These are phyloP conservation scores for Zeugodacus cucurbitae DNA, from an alignment of 1,140 invertebrate species.

Conservation along the genomic window DNA sequence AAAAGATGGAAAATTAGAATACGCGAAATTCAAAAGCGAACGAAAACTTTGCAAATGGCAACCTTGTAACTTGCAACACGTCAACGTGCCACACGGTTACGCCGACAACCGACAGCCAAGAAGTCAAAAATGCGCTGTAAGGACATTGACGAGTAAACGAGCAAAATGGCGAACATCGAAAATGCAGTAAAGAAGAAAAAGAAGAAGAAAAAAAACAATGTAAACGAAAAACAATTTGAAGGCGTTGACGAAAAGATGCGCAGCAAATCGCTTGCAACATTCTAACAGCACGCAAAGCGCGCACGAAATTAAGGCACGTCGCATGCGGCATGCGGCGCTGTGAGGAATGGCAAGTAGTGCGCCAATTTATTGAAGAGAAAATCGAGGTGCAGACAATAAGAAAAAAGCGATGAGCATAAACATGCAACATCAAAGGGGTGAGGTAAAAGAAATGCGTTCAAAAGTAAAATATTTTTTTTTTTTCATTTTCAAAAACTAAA, in stretches of 20 bases:
- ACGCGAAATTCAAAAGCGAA: neutral
- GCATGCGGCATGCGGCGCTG: neutral
- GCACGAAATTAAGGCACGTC: slow-evolving; percentile 21
- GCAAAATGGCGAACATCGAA: neutral
- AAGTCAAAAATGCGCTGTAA: slow-evolving; percentile 15
- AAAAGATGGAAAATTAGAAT: slow-evolving; percentile 20
- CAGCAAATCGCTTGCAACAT: slow-evolving; percentile 10
- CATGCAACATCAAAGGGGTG: neutral
- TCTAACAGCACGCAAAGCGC: neutral
- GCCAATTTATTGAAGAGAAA: slow-evolving; percentile 23
- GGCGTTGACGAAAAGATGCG: neutral
- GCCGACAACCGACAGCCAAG: neutral
- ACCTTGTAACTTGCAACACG: slow-evolving; percentile 12
- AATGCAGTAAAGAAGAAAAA: neutral
- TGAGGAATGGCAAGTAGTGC: neutral
- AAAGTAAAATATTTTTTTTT: neutral
- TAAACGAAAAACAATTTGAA: slow-evolving; percentile 26
- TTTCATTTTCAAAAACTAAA: neutral
- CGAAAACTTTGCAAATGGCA: slow-evolving; percentile 17
- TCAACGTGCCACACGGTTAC: neutral
- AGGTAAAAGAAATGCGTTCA: neutral
- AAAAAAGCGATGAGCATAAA: neutral
- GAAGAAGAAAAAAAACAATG: neutral
- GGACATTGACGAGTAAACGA: neutral
- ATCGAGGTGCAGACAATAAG: neutral